Evolutionary conservation across 2,113 vertebrate species (phyloP), one percentile per base, ranked within the genome.

Genomic region (Nothobranchius kuhntae): DNA sequence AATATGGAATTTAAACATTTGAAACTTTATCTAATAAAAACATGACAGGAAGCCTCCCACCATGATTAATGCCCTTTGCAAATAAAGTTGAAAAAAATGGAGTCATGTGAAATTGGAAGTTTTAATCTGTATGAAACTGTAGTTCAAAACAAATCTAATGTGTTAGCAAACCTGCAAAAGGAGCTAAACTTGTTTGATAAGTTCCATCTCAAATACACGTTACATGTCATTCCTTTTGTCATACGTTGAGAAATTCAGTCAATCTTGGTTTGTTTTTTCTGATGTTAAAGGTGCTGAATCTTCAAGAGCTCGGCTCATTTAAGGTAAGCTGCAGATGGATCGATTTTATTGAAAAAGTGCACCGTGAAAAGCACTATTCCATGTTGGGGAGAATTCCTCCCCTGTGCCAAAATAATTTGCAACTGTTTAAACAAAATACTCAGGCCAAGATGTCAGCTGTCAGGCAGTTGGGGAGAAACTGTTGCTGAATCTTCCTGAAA

Each of bases 1-100:
- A 36, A 14, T 8, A 10, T 4, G 10, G 30, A 6, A 38, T 3
- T 30, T 30, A 51, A 38, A 9, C 14, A 50, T n/a, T 9, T 45
- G 4, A 50, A 50, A 50, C 4, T 21, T 21, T 17, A 21, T 9
- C 10, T 17, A 10, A 10, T 51, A 21, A 21, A 21, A 51, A 21
- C 1, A 42, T 21, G 21, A 21, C 21, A 21, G 21, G 21, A 21
- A 21, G 21, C 21, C 21, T 21, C 21, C 21, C 21, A 21, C 21
- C 21, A 21, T 21, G 21, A 21, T 21, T 21, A 21, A 21, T 21
- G 21, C 21, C 21, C 21, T 21, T 21, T 21, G 21, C 21, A 21
- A 21, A 6, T 17, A 8, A 61, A 50, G 8, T 2, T 36, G 40
- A 60, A 61, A 77, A 70, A 53, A 77, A 68, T 7, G 65, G 13